A percentile compares a stretch with the other conserved stretches of the same genome.
phyloP scores from a whole-genome alignment of 2,888 invertebrate genomes.

The Pristionchus exspectatus region DNA sequence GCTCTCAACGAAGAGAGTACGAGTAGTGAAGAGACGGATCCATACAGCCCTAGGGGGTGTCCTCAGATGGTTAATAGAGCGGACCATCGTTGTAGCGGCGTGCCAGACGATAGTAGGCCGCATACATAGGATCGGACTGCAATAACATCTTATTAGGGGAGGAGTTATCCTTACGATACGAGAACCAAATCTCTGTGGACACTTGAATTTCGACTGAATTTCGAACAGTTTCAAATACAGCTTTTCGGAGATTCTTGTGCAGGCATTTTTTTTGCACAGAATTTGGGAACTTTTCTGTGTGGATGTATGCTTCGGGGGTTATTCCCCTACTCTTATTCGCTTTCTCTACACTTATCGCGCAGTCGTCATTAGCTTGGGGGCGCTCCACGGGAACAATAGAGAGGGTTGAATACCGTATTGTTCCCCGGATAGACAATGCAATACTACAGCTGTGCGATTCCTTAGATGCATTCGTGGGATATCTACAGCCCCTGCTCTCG shows the following conservation, averaged over 20 bases:
- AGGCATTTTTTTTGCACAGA: neutral
- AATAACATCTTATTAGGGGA: neutral
- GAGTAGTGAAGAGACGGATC: too few species aligned
- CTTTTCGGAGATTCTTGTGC: too few species aligned
- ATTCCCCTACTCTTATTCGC: neutral
- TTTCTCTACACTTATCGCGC: neutral
- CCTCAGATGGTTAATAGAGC: neutral
- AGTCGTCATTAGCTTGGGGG: neutral
- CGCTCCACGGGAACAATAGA: neutral
- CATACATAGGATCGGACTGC: conserved; percentile 19
- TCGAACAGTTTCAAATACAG: too few species aligned
- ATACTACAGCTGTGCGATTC: neutral
- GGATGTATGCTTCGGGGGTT: neutral
- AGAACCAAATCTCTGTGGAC: too few species aligned
- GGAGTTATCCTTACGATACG: too few species aligned
- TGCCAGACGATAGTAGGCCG: conserved; percentile 5
- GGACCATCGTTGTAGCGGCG: conserved; percentile 20
- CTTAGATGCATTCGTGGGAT: neutral
- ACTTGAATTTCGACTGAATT: neutral
- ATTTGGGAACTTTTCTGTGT: neutral
- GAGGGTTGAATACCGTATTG: neutral
- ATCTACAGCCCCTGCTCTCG: neutral
- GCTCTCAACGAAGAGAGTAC: too few species aligned
- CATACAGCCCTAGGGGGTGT: neutral
- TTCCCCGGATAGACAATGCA: neutral